Percentiles rank a stretch among this genome's conserved stretches.
These are phyloP conservation scores for Falcaria lacertinaria DNA, from an alignment of 2,888 invertebrate species.

Conservation along the genomic window DNA sequence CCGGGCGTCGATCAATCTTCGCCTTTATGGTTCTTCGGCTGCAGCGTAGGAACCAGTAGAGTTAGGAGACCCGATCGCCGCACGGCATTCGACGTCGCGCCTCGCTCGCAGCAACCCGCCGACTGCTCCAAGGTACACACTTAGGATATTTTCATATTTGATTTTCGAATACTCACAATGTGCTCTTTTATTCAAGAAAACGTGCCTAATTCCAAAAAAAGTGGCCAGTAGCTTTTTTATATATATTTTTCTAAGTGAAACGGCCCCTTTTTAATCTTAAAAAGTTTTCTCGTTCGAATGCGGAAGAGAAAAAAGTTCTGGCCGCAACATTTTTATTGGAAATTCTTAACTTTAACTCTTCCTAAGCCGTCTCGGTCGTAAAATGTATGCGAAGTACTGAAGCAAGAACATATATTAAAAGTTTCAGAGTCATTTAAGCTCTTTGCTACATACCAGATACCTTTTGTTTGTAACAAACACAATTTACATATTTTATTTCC, in stretches of 20 bases:
- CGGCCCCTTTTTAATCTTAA: not conserved
- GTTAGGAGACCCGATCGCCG: slow-evolving; percentile 34
- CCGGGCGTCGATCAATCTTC: slow-evolving; percentile 45
- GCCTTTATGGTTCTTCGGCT: slow-evolving; percentile 44
- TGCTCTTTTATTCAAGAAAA: not conserved
- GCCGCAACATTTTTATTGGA: slow-evolving; percentile 5
- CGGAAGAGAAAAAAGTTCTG: slow-evolving; percentile 2
- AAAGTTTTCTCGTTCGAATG: not conserved
- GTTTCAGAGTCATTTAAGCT: not conserved
- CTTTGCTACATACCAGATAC: no score
- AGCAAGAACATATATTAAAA: not conserved
- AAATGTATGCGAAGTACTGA: slow-evolving; percentile 1
- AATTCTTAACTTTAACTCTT: not conserved
- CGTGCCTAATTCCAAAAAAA: not conserved
- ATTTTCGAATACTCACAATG: not conserved
- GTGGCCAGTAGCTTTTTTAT: not conserved
- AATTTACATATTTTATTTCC: no score
- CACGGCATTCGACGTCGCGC: slow-evolving; percentile 58
- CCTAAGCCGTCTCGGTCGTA: slow-evolving; percentile 3
- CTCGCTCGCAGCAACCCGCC: slow-evolving; percentile 44
- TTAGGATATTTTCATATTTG: slow-evolving; percentile 6
- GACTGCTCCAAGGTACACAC: slow-evolving; percentile 26
- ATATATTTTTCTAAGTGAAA: not conserved
- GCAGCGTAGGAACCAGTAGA: slow-evolving; percentile 37
- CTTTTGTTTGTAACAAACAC: no score